A percentile compares a stretch with the other conserved stretches of the same genome.
These are phyloP conservation scores for Pristionchus japonicus DNA, from an alignment of 2,888 invertebrate genomes.

Conservation along the genomic window DNA sequence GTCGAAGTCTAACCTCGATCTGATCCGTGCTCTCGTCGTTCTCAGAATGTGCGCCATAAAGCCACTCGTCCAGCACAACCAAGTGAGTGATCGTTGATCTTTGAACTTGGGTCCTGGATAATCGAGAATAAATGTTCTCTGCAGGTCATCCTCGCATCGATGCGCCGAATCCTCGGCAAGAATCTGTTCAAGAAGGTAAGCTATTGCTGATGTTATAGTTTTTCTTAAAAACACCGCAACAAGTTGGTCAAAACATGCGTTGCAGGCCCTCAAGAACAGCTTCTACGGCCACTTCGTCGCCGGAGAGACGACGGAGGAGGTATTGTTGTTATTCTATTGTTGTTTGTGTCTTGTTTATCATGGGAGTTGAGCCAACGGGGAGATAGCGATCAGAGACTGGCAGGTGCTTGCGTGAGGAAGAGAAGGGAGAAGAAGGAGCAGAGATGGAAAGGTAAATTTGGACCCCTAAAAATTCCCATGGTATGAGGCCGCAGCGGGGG, in stretches of 20 bases:
- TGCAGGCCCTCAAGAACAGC: conserved; percentile 86
- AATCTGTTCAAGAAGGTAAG: conserved; percentile 55
- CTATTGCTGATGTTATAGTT: background rate
- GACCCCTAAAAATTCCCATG: no score
- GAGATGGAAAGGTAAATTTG: no score
- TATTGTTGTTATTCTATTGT: conserved; percentile 39
- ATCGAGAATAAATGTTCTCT: background rate
- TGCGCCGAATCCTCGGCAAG: conserved; percentile 61
- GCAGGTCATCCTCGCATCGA: conserved; percentile 57
- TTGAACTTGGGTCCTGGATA: background rate
- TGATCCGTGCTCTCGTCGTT: conserved; percentile 70
- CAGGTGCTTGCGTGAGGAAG: conserved; percentile 15
- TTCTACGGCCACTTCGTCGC: conserved; percentile 99
- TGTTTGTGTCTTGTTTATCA: background rate
- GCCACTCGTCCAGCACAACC: conserved; percentile 70
- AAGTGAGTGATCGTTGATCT: conserved; percentile 45
- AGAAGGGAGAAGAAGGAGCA: no score
- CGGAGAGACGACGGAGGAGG: conserved; percentile 82
- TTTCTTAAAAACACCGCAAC: background rate
- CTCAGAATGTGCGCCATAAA: conserved; percentile 67
- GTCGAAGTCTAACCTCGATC: conserved; percentile 73
- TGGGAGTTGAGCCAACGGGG: background rate
- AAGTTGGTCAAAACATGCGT: conserved; percentile 42
- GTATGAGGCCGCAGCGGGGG: no score
- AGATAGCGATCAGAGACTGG: conserved; percentile 11